phyloP scores from a whole-genome alignment of 2,113 vertebrate species.

The Dinomys branickii region DNA sequence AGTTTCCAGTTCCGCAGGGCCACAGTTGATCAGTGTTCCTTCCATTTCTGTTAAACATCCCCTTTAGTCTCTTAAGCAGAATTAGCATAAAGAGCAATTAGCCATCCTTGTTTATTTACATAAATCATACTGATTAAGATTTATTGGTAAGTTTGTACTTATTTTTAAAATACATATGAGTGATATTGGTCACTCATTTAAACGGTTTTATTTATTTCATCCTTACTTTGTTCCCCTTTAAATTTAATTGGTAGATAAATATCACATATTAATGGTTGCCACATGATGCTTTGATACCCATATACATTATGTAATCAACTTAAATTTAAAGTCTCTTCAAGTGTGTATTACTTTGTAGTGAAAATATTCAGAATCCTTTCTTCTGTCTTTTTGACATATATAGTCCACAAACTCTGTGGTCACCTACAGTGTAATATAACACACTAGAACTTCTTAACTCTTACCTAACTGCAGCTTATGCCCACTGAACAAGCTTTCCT shows the following conservation, averaged over 20 bases:
- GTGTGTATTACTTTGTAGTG: background rate
- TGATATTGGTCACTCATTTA: background rate
- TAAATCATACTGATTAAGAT: background rate
- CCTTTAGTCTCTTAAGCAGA: background rate
- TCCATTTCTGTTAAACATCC: background rate
- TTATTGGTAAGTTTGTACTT: background rate
- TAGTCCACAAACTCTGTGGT: background rate
- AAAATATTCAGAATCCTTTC: background rate
- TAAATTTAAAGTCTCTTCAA: background rate
- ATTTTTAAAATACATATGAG: background rate
- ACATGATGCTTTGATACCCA: background rate
- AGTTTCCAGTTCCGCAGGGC: background rate
- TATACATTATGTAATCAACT: background rate
- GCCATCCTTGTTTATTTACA: background rate
- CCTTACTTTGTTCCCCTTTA: background rate
- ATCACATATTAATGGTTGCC: background rate
- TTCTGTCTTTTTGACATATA: background rate
- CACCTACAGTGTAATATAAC: background rate
- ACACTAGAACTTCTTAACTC: background rate
- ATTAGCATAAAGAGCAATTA: background rate
- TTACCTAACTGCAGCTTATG: background rate
- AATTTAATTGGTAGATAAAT: background rate
- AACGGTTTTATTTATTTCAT: too few relatives aligned
- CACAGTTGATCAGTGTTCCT: background rate
- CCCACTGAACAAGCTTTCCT: background rate